Conservation (phyloP, 2,113 vertebrate species). For the Passer domesticus region DNA sequence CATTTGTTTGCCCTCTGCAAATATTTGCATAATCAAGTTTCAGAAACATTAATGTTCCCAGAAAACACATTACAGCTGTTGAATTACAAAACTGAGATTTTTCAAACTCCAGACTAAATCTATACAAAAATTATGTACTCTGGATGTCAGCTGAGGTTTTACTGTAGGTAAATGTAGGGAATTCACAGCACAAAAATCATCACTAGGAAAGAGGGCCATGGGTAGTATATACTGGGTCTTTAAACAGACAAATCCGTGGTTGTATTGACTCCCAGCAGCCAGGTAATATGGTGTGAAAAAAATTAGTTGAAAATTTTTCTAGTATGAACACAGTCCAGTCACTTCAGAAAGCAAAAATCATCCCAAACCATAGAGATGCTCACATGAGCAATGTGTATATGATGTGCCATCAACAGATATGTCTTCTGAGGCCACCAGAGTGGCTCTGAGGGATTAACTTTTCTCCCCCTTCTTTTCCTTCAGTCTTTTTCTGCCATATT, state of each 20-base stretch:
- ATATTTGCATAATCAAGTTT: slow-evolving; percentile 40
- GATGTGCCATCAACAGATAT: not conserved
- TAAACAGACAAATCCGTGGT: not conserved
- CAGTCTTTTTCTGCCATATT: not conserved
- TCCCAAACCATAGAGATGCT: not conserved
- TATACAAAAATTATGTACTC: not conserved
- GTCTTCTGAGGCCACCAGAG: not conserved
- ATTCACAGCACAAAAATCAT: not conserved
- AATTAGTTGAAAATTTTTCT: not conserved
- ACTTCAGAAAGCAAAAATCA: not conserved
- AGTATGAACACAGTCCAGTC: not conserved
- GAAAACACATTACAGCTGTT: slow-evolving; percentile 12
- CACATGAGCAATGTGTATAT: not conserved
- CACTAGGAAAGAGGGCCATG: not conserved
- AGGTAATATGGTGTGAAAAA: not conserved
- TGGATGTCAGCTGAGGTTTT: not conserved
- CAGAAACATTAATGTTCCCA: not conserved
- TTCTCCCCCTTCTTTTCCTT: not conserved
- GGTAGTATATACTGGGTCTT: not conserved
- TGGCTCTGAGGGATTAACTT: not conserved
- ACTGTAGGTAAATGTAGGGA: not conserved
- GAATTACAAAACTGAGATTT: slow-evolving; percentile 21
- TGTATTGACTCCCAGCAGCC: not conserved
- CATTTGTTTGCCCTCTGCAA: slow-evolving; percentile 9
- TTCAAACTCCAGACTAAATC: not conserved